Evolutionary conservation across 2,113 vertebrate species (phyloP).

Genomic region (Haplochromis burtoni): DNA sequence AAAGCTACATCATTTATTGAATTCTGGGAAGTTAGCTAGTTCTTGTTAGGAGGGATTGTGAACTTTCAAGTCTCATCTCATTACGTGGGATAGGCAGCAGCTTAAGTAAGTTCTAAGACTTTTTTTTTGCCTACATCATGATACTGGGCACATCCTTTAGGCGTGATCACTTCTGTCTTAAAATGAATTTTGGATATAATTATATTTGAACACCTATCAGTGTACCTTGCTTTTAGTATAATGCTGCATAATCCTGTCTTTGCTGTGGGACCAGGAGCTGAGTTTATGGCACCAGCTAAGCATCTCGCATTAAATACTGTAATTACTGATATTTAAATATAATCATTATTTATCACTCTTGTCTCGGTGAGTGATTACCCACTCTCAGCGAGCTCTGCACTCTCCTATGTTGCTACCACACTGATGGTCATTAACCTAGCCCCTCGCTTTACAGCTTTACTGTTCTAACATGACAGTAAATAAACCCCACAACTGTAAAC

Average conservation of each 20-base stretch:
- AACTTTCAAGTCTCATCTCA: neutral
- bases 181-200: neutral
- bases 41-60: neutral
- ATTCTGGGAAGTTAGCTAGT: neutral
- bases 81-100: neutral
- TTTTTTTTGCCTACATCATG: neutral
- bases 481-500: neutral
- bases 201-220: neutral
- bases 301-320: neutral
- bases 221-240: neutral
- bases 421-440: neutral
- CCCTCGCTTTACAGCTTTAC: rapidly evolving
- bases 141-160: neutral
- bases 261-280: neutral
- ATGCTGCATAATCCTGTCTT: neutral
- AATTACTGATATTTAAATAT: neutral
- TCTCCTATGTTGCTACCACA: neutral
- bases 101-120: rapidly evolving
- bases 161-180: rapidly evolving
- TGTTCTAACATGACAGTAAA: neutral
- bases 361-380: neutral
- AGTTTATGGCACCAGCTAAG: neutral
- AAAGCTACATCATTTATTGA: neutral
- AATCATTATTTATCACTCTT: neutral
- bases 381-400: neutral